Evolutionary conservation across 2,888 invertebrate species (phyloP).

Genomic region (Caenorhabditis parvicauda): DNA sequence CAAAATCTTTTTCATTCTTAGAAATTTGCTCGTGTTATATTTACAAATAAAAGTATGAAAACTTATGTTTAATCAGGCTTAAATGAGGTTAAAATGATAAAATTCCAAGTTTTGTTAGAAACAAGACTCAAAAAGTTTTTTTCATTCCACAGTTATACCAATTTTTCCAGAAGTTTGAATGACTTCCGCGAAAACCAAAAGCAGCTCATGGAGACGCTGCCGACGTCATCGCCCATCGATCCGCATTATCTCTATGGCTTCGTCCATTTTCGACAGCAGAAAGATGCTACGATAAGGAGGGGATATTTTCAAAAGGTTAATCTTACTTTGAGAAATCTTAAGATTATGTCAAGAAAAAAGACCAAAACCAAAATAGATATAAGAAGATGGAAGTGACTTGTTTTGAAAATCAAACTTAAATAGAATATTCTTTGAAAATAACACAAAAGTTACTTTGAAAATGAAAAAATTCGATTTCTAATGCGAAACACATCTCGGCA

Average conservation of each 20-base stretch:
- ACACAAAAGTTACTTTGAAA: no score
- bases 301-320: conserved; percentile 95
- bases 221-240: conserved; percentile 29
- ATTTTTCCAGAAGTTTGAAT: conserved; percentile 10
- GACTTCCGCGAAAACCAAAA: conserved; percentile 15
- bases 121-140: conserved; percentile 8
- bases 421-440: no score
- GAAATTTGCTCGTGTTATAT: no score
- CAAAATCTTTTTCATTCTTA: no score
- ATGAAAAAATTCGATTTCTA: no score
- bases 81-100: background rate
- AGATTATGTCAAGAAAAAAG: no score
- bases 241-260: conserved; percentile 79
- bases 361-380: no score
- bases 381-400: no score
- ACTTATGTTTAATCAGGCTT: conserved; percentile 1
- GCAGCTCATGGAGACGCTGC: conserved; percentile 25
- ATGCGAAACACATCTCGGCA: no score
- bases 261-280: conserved; percentile 95
- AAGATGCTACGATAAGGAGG: conserved; percentile 83
- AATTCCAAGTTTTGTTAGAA: background rate
- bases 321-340: conserved; percentile 1
- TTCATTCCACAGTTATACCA: background rate
- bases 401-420: no score
- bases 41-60: no score